phyloP scores from a whole-genome alignment of 1,140 invertebrate species.

The Hyposmocoma kahamanoa region DNA sequence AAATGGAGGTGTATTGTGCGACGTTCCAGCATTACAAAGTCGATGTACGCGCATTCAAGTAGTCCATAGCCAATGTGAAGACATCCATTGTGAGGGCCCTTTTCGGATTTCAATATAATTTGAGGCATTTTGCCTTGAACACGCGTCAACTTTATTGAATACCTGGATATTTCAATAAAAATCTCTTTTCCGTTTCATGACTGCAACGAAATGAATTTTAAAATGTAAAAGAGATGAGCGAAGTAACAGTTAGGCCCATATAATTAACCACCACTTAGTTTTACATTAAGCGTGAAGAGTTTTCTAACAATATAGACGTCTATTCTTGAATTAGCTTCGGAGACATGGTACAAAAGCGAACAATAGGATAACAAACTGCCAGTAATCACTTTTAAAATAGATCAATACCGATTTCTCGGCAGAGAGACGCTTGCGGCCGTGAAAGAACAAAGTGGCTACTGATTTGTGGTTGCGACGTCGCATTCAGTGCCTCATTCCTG shows the following conservation, averaged over 20 bases:
- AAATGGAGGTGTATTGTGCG: constrained; percentile 43
- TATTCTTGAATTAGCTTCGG: constrained; percentile 28
- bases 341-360: constrained; percentile 29
- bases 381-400: constrained; percentile 56
- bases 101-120: constrained; percentile 52
- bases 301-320: constrained; percentile 22
- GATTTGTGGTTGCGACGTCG: constrained; percentile 55
- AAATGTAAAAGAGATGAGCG: no score
- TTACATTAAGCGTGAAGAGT: constrained; percentile 37
- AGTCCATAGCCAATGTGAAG: constrained; percentile 28
- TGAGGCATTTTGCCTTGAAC: constrained; percentile 39
- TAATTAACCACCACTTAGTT: constrained; percentile 38
- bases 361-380: constrained; percentile 41
- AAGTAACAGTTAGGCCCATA: constrained; percentile 20
- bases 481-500: constrained; percentile 53
- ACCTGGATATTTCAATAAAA: neutral
- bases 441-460: constrained; percentile 64
- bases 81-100: constrained; percentile 40
- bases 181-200: no score
- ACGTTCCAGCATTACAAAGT: constrained; percentile 34
- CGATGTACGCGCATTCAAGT: constrained; percentile 45
- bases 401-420: constrained; percentile 48
- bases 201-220: no score
- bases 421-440: constrained; percentile 40
- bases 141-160: constrained; percentile 26